Evolutionary conservation across 2,888 invertebrate species (phyloP), one percentile per base, ranked within the genome.

Genomic region (Aquatica leii): DNA sequence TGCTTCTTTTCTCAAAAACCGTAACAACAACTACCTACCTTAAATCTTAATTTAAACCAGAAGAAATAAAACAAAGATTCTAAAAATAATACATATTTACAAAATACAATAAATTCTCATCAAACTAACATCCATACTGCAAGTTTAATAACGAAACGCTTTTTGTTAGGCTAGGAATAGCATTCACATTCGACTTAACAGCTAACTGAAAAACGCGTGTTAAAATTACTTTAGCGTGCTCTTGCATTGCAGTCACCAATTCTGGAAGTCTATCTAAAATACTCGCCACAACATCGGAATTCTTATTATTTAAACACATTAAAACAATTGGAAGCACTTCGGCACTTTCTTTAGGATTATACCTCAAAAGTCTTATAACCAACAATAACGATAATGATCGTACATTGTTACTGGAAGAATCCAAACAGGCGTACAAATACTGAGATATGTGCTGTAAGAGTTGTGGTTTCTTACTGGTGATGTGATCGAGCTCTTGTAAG

Each of bases 201-300:
- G 95, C 95, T 46, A 95, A 84, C 69, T 89, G 88, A 82, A 97
- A 97, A 0, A 93, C 93, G 65, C 89, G 88, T 75, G 89, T 87
- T 71, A 97, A 85, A 53, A 97, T 85, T 55, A 89, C 86, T 58
- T 89, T 85, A 0, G 94, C 93, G 80, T 93, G 89, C 81, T 96
- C 97, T 83, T 93, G 94, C 84, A 93, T 86, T 66, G 94, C 89
- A 9, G 93, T 85, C 55, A 92, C 86, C 67, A 96, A 88, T 74
- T 95, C 95, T 0, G 95, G 90, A 51, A 97, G 83, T 78, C 90
- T 89, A 68, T 94, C 94, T 48, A 97, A 84, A 21, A 92, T 90
- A 0, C 91, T 88, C 70, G 87, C 86, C 0, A 93, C 88, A 37
- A 97, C 86, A 66, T 94, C 93, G 0, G 93, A 90, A 77, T 93